Evolutionary conservation across 2,113 vertebrate species (phyloP), one percentile per base, ranked within the genome.

Genomic region (Channa maculata): DNA sequence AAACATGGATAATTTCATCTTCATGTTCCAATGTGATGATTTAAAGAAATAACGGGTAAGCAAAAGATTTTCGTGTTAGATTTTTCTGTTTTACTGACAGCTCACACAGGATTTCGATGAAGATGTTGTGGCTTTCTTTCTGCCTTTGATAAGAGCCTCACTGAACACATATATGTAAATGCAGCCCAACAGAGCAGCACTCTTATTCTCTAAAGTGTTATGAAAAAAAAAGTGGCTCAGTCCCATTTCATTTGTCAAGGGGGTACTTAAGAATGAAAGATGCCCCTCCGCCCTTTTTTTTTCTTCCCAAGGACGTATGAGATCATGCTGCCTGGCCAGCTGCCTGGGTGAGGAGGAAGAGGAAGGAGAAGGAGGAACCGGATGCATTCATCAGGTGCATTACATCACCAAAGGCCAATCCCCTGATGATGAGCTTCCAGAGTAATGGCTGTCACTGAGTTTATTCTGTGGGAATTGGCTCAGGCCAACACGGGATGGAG

Each of bases 331-430:
- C 68, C 79, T 91, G 90, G 85, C 88, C 48, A 10, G 59, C 69
- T 84, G 86, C 85, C 88, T 83, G 75, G 88, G 79, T 13, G 79
- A 83, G 3, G 77, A 88, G 51, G 59, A 81, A 33, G 72, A 36
- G 34, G 41, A 63, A 24, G 45, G 71, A 71, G 63, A 75, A 67
- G 79, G 86, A 83, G 80, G 73, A 72, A 70, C 5, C 0, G 74
- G 65, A 65, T 51, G 83, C 79, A 91, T 91, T 90, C 83, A 93
- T 91, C 86, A 89, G 89, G 92, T 91, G 64, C 76, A 90, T 92
- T 91, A 93, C 90, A 58, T 94, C 92, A 94, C 79, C 75, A 6
- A 36, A 0, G 71, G 74, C 92, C 92, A 94, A 91, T 94, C 87
- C 15, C 2, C 43, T 83, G 64, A 61, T 82, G 57, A 72, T 36